A percentile compares a stretch with the other conserved stretches of the same genome.
These are phyloP conservation scores for Yponomeuta malinellus DNA, from an alignment of 2,888 invertebrate species.

Conservation along the genomic window DNA sequence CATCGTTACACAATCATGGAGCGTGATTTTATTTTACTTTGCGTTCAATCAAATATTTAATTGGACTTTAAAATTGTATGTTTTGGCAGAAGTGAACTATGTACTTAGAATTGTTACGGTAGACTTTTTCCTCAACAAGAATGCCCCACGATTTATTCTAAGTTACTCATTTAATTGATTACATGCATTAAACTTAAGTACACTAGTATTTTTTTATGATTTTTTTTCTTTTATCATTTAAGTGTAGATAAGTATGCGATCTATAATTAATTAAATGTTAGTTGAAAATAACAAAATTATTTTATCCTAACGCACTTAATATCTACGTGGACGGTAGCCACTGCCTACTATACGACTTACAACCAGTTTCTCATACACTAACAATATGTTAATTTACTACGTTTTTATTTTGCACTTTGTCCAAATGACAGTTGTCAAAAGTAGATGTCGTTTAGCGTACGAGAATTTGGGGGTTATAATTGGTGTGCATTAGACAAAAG, in stretches of 20 bases:
- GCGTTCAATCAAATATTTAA: too few relatives aligned
- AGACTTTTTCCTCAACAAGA: neutral
- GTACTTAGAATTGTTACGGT: neutral
- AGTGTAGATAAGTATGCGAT: constrained; percentile 2
- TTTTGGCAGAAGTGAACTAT: too few relatives aligned
- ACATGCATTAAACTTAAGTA: neutral
- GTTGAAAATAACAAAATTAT: neutral
- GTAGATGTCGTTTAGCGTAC: too few relatives aligned
- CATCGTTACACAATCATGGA: too few relatives aligned
- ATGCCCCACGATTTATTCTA: neutral
- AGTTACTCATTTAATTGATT: constrained; percentile 5
- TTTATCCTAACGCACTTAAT: neutral
- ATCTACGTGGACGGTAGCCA: neutral
- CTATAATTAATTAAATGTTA: constrained; percentile 4
- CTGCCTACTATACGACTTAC: neutral
- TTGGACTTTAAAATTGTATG: too few relatives aligned
- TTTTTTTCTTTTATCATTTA: constrained; percentile 3
- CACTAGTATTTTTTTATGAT: neutral
- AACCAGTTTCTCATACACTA: neutral
- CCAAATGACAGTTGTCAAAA: too few relatives aligned
- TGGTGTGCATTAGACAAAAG: too few relatives aligned
- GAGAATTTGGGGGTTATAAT: too few relatives aligned
- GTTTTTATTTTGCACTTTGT: too few relatives aligned
- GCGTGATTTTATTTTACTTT: too few relatives aligned
- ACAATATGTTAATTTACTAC: neutral